Base-by-base conservation (phyloP, 2,113 vertebrate genomes). In the Eira barbara region DNA sequence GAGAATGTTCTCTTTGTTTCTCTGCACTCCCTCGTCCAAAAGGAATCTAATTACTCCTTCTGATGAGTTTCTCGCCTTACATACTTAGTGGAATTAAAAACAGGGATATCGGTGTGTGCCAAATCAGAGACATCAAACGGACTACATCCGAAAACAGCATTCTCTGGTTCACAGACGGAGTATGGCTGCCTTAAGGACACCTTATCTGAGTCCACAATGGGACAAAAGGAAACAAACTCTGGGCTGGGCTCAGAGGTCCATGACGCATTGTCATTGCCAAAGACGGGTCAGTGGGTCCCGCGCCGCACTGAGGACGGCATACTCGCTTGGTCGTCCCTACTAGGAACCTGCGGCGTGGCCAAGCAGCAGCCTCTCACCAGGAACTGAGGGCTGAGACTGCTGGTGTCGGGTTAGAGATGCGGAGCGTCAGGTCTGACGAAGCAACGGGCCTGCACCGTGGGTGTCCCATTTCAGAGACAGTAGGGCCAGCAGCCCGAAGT, bases 61-160 rank as follows among this genome's bases (percentile, higher is more conserved):
- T 85, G 52, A 90, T 96, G 83, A 79, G 90, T 93, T 91, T 93
- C 79, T 45, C 79, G 82, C 49, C 17, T 52, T 55, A 74, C 49
- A 74, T 82, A 90, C 67, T 92, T 71, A 59, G 74, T 18, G 89
- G 88, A 89, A 92, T 57, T 90, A 27, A 95, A 97, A 97, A 34
- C 57, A 63, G 45, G 27, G 45, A 57, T 15, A 18, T 17, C 49
- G 1, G 49, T 15, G 49, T 34, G 15, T n/a, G 63, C 73, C 61
- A 47, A 8, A 52, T 47, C 87, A 96, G 39, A 73, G 20, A 55
- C 29, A 89, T 79, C 61, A 14, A 59, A 76, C 84, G 61, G 90
- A 17, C 74, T 96, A 31, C 21, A 47, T 57, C 31, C 18, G 94
- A 84, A 96, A 96, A 92, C 95, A 92, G 21, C 49, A 27, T 20